Evolutionary conservation across 2,113 vertebrate species (phyloP).

Genomic region (Dissostichus mawsoni): DNA sequence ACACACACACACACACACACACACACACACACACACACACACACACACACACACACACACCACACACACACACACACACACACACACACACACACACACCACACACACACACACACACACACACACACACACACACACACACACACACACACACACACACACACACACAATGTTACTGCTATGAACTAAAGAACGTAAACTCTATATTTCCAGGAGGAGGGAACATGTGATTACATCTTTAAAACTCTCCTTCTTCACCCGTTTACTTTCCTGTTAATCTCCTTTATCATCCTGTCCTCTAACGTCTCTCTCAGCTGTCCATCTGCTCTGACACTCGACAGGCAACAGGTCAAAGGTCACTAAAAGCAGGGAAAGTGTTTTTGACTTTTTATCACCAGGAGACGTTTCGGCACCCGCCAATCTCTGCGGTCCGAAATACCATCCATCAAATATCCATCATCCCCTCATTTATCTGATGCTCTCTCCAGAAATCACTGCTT

Average conservation of each 20-base stretch:
- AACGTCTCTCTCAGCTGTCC: slow-evolving; percentile 5
- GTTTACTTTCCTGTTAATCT: not conserved
- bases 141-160: no score
- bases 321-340: slow-evolving; percentile 7
- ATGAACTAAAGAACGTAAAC: slow-evolving; percentile 41
- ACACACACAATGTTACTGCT: no score
- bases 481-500: not conserved
- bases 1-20: no score
- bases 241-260: not conserved
- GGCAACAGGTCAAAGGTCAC: slow-evolving; percentile 62
- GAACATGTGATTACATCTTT: not conserved
- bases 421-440: not conserved
- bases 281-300: not conserved
- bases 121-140: no score
- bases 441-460: not conserved
- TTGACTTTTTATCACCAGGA: slow-evolving; percentile 45
- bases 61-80: no score
- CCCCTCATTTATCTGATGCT: not conserved
- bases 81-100: no score
- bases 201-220: not conserved
- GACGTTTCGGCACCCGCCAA: slow-evolving; percentile 45
- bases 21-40: no score
- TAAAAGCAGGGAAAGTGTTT: slow-evolving; percentile 67
- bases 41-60: no score
- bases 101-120: no score